Base-by-base conservation (phyloP, 2,797 vertebrate genomes). In the Lacerta viridis region DNA sequence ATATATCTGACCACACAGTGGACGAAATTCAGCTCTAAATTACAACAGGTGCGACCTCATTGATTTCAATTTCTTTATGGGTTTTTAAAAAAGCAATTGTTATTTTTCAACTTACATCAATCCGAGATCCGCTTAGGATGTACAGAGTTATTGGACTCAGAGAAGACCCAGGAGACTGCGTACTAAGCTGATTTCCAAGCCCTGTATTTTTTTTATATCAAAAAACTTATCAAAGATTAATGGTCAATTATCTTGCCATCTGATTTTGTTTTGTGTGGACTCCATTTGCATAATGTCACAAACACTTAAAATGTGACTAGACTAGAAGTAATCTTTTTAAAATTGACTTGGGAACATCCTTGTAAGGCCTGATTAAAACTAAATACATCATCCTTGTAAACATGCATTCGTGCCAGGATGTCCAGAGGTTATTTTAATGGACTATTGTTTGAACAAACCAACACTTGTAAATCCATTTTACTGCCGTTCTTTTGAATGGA, bases 101-200 rank as follows among this genome's bases (percentile, higher is more conserved):
- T 66, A 94, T 95, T 94, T 93, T 92, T 89, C 94, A 95, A 96
- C 93, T 92, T 95, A 95, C 94, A 96, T 93, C 91, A 94, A 93
- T 94, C 92, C 92, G 87, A 92, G 94, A 95, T 95, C 95, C 94
- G 94, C 94, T 95, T 95, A 95, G 91, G n/a, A 41, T 1, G 85
- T 90, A 92, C 93, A 84, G 92, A 93, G 90, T 95, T 95, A 93
- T 87, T 89, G 87, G 91, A 92, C 92, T 68, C 90, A 94, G 94
- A 94, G 92, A 93, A 95, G 93, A 90, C 94, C 94, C 95, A 86
- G 86, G 93, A 93, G 95, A 92, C 91, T 55, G 78, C 39, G 83
- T 0, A 15, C 90, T 95, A 96, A 96, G 95, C 94, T 95, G 95
- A 95, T 93, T 94, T 92, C 87, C 90, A 91, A 92, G 93, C 93